Conservation (phyloP, 2,888 invertebrate species). For the Sacculina carcini region DNA sequence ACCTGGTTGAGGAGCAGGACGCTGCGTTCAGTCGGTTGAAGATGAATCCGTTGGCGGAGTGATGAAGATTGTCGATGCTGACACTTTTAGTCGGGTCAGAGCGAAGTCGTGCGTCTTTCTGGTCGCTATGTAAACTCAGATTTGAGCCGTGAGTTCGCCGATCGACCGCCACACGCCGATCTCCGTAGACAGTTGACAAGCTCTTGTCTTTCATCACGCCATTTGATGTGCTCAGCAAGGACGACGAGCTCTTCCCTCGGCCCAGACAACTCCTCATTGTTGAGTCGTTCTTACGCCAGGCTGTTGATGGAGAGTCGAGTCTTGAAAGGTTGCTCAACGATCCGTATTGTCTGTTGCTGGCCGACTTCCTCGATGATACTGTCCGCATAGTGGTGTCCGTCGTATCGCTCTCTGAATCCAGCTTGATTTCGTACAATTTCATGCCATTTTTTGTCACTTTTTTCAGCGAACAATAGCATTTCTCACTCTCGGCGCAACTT, state of each 20-base stretch:
- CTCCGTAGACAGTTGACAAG: neutral
- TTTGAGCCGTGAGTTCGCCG: neutral
- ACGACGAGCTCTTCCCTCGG: constrained; percentile 9
- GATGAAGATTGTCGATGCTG: constrained; percentile 2
- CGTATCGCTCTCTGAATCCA: constrained; percentile 25
- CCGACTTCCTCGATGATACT: constrained; percentile 3
- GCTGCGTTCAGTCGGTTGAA: constrained; percentile 6
- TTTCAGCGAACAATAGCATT: constrained; percentile 18
- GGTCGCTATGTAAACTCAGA: neutral
- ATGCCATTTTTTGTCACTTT: constrained; percentile 33
- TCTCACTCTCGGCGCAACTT: constrained; percentile 34
- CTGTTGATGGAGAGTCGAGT: constrained; percentile 10
- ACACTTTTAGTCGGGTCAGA: neutral
- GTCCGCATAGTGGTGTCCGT: constrained; percentile 9
- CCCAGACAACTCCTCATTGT: neutral
- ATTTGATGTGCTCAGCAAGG: constrained; percentile 8
- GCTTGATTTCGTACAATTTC: constrained; percentile 42
- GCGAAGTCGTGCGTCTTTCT: neutral
- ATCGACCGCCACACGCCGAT: neutral
- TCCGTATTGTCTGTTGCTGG: constrained; percentile 5
- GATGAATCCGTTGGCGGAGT: constrained; percentile 2
- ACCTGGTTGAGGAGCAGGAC: neutral
- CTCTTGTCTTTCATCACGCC: constrained; percentile 10
- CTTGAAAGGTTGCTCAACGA: constrained; percentile 9
- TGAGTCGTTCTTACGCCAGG: constrained; percentile 9